A percentile compares a stretch with the other conserved stretches of the same genome.
Conservation (phyloP, 2,797 vertebrate genomes). For the Mus spretus region DNA sequence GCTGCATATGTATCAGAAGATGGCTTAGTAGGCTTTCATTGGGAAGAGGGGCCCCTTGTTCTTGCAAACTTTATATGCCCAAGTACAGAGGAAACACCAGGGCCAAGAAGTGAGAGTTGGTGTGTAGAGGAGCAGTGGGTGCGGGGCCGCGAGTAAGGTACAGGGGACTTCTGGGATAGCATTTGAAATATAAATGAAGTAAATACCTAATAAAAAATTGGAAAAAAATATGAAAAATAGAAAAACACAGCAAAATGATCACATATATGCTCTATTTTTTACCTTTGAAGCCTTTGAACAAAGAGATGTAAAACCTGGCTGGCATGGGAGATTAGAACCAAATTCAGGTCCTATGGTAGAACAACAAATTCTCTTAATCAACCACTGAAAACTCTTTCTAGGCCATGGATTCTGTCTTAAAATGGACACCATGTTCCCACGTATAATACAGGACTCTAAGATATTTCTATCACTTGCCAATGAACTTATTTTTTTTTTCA, state of each 20-base stretch:
- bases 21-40: too few species aligned
- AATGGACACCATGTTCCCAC: slow-evolving; percentile 27
- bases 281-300: background rate
- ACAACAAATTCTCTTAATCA: background rate
- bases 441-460: background rate
- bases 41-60: too few species aligned
- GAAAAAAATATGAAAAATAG: too few species aligned
- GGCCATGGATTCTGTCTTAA: background rate
- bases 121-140: too few species aligned
- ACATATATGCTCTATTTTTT: background rate
- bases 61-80: too few species aligned
- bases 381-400: background rate
- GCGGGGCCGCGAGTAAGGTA: too few species aligned
- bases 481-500: slow-evolving; percentile 44
- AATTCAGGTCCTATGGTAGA: background rate
- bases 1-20: too few species aligned
- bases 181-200: too few species aligned
- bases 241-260: background rate
- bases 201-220: too few species aligned
- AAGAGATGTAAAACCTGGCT: background rate
- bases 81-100: too few species aligned
- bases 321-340: background rate
- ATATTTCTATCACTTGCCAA: slow-evolving; percentile 1
- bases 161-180: too few species aligned
- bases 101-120: too few species aligned